Evolutionary conservation across 2,797 vertebrate species (phyloP).

Genomic region (Clarias pachynema): DNA sequence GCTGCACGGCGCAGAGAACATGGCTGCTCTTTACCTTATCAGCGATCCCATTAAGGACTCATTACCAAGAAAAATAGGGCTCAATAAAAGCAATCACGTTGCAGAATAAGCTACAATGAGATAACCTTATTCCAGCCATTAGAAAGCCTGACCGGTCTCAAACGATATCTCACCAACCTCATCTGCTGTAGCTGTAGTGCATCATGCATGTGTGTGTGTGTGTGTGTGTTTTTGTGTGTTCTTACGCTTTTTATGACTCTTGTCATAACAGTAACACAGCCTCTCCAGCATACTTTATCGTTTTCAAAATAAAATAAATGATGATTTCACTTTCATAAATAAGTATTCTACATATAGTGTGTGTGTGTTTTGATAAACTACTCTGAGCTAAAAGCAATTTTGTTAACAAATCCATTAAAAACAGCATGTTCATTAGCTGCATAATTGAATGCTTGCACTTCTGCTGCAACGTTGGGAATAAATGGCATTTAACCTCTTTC

Average conservation of each 20-base stretch:
- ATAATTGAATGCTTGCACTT: conserved; percentile 21
- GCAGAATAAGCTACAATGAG: conserved; percentile 82
- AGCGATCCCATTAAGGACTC: conserved; percentile 76
- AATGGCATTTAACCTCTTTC: conserved; percentile 29
- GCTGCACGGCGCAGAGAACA: conserved; percentile 52
- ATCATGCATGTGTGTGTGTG: not conserved
- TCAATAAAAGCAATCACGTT: conserved; percentile 82
- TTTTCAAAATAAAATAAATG: not conserved
- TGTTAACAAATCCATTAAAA: conserved; percentile 32
- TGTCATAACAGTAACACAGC: not conserved
- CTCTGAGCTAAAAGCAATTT: conserved; percentile 29
- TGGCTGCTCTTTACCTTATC: conserved; percentile 70
- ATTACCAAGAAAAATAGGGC: conserved; percentile 82
- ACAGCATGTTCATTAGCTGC: conserved; percentile 4
- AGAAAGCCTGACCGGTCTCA: conserved; percentile 68
- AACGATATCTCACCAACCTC: conserved; percentile 65
- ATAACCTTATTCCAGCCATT: conserved; percentile 80
- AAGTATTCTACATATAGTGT: not conserved
- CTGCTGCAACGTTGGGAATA: conserved; percentile 5
- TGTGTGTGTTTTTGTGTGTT: not conserved
- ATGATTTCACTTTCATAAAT: not conserved
- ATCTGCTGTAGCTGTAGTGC: not conserved
- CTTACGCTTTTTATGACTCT: not conserved
- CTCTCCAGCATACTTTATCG: not conserved
- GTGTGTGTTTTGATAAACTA: conserved; percentile 13